phyloP scores from a whole-genome alignment of 2,113 vertebrate species.

The Xenus cinereus region DNA sequence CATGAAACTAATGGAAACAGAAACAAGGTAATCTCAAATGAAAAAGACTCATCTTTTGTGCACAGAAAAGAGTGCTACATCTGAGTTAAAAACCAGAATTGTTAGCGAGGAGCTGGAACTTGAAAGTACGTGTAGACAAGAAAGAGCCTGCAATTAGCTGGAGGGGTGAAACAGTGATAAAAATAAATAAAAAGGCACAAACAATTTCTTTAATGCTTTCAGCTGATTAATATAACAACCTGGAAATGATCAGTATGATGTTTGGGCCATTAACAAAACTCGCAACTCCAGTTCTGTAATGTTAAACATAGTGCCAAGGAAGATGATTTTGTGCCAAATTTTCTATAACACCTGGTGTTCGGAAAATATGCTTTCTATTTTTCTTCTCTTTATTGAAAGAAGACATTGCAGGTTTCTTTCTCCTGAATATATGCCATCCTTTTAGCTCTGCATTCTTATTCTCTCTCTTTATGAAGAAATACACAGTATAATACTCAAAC shows the following conservation, averaged over 20 bases:
- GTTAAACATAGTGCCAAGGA: not conserved
- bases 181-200: not conserved
- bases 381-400: not conserved
- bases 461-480: not conserved
- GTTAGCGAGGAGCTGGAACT: not conserved
- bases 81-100: not conserved
- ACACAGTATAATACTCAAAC: not conserved
- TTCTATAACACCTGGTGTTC: not conserved
- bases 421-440: not conserved
- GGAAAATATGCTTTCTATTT: slow-evolving; percentile 7
- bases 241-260: not conserved
- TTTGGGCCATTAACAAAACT: not conserved
- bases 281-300: not conserved
- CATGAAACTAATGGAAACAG: not conserved
- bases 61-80: not conserved
- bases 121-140: not conserved
- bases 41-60: not conserved
- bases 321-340: not conserved
- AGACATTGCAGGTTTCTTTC: not conserved
- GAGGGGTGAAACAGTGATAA: not conserved
- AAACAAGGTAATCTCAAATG: not conserved
- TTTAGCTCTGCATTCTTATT: not conserved
- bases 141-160: not conserved
- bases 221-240: not conserved
- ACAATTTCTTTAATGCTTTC: not conserved